These are phyloP conservation scores for Tiphia femorata DNA, from an alignment of 2,888 invertebrate genomes.

Conservation along the genomic window DNA sequence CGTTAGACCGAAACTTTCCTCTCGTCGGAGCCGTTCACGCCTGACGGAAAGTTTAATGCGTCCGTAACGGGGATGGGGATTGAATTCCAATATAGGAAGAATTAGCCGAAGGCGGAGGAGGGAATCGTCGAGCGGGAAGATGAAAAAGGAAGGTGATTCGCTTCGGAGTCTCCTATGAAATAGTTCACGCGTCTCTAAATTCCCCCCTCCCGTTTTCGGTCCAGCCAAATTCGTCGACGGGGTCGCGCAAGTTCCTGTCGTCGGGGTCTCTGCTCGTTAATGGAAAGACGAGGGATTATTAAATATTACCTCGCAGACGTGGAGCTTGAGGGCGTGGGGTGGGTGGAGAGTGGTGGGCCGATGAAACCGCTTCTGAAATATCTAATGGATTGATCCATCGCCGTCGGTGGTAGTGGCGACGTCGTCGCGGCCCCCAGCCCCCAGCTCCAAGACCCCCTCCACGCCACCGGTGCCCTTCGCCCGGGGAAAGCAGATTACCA, in stretches of 20 bases:
- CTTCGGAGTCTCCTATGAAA: too few species aligned
- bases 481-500: constrained; percentile 31
- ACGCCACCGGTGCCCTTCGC: too few species aligned
- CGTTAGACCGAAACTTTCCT: not conserved
- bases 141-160: not conserved
- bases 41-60: not conserved
- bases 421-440: too few species aligned
- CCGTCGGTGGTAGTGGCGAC: too few species aligned
- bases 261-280: not conserved
- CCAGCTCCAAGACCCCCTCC: too few species aligned
- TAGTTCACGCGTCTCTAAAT: not conserved
- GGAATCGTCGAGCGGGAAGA: not conserved
- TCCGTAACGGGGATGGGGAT: too few species aligned
- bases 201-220: not conserved
- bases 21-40: not conserved
- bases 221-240: not conserved
- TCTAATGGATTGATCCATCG: constrained; percentile 25
- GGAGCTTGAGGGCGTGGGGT: constrained; percentile 1
- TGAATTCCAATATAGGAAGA: too few species aligned
- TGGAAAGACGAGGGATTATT: not conserved
- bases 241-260: not conserved
- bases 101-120: too few species aligned
- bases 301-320: constrained; percentile 8
- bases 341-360: constrained; percentile 9
- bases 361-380: constrained; percentile 24